Evolutionary conservation across 2,113 vertebrate genomes (phyloP).

Genomic region (Micronisus gabar): DNA sequence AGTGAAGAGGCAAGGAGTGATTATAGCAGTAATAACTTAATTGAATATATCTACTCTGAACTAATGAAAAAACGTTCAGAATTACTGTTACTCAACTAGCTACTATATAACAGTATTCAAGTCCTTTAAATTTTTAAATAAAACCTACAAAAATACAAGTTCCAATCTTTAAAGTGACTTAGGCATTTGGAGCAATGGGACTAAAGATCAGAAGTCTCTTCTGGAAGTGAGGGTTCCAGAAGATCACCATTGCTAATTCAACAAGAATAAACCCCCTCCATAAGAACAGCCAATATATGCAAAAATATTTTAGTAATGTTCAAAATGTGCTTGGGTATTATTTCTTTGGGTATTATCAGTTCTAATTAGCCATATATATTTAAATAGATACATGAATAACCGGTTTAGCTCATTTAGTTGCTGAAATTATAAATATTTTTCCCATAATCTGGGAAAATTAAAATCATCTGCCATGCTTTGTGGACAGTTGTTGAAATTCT

Average conservation of each 20-base stretch:
- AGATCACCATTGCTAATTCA: neutral
- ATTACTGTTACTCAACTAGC: neutral
- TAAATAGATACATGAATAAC: neutral
- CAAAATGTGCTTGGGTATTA: neutral
- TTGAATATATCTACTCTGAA: neutral
- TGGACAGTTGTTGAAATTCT: neutral
- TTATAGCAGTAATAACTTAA: neutral
- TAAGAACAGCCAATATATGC: neutral
- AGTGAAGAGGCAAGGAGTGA: neutral
- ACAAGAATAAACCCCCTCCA: neutral
- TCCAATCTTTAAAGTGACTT: neutral
- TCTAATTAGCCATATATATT: neutral
- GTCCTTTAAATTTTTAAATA: neutral
- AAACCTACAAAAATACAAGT: neutral
- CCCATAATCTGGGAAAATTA: neutral
- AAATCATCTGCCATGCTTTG: neutral
- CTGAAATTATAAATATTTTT: neutral
- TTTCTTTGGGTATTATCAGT: neutral
- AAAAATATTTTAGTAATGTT: neutral
- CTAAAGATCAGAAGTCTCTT: neutral
- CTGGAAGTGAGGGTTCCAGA: neutral
- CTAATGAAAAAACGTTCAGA: neutral
- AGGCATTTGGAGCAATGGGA: neutral
- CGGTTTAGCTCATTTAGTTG: neutral
- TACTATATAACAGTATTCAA: neutral